Evolutionary conservation across 2,797 vertebrate genomes (phyloP).

Genomic region (Helostoma temminkii): DNA sequence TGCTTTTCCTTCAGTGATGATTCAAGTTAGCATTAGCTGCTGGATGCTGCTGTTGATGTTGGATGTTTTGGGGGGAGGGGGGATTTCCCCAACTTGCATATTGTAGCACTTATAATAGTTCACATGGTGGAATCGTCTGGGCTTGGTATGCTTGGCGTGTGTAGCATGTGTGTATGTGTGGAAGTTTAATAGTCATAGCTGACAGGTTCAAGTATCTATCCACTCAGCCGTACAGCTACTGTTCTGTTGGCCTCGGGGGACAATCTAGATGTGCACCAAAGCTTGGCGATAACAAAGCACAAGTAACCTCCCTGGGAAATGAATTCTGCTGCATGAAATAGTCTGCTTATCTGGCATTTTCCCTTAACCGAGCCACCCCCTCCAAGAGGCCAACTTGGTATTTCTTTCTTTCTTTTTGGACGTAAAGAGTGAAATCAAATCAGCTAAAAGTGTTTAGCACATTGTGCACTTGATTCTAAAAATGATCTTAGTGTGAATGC

Average conservation of each 20-base stretch:
- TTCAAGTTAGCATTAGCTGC: too few species aligned
- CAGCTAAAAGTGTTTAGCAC: constrained; percentile 14
- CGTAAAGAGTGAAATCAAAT: constrained; percentile 31
- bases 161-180: constrained; percentile 58
- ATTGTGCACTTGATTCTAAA: constrained; percentile 12
- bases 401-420: constrained; percentile 29
- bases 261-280: constrained; percentile 84
- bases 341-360: constrained; percentile 78
- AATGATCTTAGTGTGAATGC: constrained; percentile 13
- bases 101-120: background rate
- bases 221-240: constrained; percentile 79
- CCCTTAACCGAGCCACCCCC: constrained; percentile 39
- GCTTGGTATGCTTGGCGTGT: constrained; percentile 34
- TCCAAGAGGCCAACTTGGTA: constrained; percentile 26
- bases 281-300: constrained; percentile 81
- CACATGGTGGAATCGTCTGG: constrained; percentile 12
- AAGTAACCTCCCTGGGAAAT: constrained; percentile 81
- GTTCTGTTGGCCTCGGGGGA: constrained; percentile 79
- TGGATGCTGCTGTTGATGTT: too few species aligned
- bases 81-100: background rate
- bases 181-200: constrained; percentile 77
- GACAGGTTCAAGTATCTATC: constrained; percentile 82
- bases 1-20: too few species aligned
- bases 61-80: too few species aligned
- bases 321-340: constrained; percentile 81